These are phyloP conservation scores for Pseudomugil tenellus DNA, from an alignment of 2,797 vertebrate genomes.

Conservation along the genomic window DNA sequence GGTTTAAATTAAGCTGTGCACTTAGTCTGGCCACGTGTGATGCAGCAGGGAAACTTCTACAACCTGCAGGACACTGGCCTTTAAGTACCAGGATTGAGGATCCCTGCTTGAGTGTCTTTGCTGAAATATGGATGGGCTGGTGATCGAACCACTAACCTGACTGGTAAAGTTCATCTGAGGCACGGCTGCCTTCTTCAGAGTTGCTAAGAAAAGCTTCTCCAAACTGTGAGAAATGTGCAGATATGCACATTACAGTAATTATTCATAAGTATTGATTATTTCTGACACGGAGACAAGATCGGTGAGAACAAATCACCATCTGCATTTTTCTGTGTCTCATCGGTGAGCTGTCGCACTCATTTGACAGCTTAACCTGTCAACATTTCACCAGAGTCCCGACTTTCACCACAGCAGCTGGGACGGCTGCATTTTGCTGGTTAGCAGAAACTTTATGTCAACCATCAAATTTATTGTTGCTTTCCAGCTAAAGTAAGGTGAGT, in stretches of 20 bases:
- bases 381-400: background rate
- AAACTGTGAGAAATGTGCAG: background rate
- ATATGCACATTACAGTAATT: background rate
- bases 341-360: background rate
- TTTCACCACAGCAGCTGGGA: background rate
- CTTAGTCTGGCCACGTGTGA: no score
- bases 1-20: no score
- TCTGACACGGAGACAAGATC: background rate
- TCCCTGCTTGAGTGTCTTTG: background rate
- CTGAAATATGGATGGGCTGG: background rate
- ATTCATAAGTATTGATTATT: conserved; percentile 3
- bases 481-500: background rate
- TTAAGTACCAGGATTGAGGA: background rate
- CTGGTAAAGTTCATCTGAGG: background rate
- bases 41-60: background rate
- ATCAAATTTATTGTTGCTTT: no score
- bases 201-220: background rate
- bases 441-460: background rate
- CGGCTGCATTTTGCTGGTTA: background rate
- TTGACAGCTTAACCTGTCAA: background rate
- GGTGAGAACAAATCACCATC: background rate
- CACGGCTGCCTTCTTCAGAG: background rate
- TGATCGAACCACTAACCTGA: background rate
- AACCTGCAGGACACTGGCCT: background rate
- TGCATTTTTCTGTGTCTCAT: background rate